Evolutionary conservation across 2,888 invertebrate species (phyloP), one percentile per base, ranked within the genome.

Genomic region (Brachylomia viminalis): DNA sequence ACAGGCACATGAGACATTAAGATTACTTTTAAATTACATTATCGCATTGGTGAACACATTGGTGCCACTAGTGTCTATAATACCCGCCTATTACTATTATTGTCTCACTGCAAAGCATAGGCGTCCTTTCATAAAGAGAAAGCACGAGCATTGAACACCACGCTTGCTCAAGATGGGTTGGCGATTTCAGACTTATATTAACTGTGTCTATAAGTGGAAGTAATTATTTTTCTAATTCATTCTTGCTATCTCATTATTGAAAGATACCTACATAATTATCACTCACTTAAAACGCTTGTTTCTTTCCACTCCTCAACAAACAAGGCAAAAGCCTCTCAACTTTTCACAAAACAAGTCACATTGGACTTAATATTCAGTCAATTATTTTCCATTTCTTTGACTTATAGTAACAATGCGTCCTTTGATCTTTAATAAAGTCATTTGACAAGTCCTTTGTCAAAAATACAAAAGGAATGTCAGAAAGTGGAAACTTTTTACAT

Each of bases 361-460:
- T 79, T 62, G 52, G 27, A 56, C 33, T 52, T 58, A 30, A 69
- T 72, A 68, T 73, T 73, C 66, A 83, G 49, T 79, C 69, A 83
- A 70, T 83, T 73, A 74, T 83, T 58, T 62, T 15, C 45, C 66
- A 83, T 62, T 79, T 79, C 79, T 79, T 79, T 82, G 74, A 67
- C 45, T 23, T 70, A 47, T 42, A 66, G 10, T 33, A 72, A 79
- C 72, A 83, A 69, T 65, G 33, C 10, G 23, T 5, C 17, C 30
- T 81, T 83, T 79, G 70, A 73, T 27, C 67, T 52, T 15, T 58
- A 62, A 62, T 62, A 62, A 72, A 68, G n/a, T n/a, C n/a, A 52
- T 68, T 82, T 64, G 62, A 59, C 27, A 47, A 42, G 61, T 38
- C 52, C 20, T 56, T 66, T 45, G 8, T 58, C 20, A 45, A 45